A percentile compares a stretch with the other conserved stretches of the same genome.
Evolutionary conservation across 2,113 vertebrate species (phyloP).

Genomic region (Orthonyx spaldingii): DNA sequence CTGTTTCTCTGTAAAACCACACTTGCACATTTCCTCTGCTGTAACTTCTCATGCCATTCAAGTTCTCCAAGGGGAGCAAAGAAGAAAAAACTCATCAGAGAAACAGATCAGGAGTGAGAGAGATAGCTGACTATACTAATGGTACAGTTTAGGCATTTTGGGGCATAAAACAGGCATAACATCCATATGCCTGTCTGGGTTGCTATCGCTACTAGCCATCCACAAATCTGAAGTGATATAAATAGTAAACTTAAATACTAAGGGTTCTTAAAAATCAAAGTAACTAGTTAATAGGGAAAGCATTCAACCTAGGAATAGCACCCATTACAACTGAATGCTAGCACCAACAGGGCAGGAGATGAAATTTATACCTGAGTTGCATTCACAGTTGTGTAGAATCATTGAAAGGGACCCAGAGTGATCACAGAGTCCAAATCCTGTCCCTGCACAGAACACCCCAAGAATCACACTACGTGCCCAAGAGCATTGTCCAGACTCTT

Average conservation of each 20-base stretch:
- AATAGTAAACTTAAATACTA: neutral
- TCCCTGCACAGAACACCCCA: neutral
- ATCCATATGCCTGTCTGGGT: neutral
- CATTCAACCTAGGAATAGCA: neutral
- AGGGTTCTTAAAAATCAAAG: neutral
- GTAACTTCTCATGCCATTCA: neutral
- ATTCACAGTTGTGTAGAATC: neutral
- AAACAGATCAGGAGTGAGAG: neutral
- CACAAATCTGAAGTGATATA: neutral
- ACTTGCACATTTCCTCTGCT: neutral
- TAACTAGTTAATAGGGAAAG: neutral
- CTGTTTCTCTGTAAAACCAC: neutral
- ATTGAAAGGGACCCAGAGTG: neutral
- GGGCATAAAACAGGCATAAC: neutral
- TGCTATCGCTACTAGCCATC: neutral
- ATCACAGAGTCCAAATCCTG: neutral
- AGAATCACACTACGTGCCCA: neutral
- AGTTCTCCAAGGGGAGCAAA: neutral
- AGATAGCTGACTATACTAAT: neutral
- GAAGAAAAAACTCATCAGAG: neutral
- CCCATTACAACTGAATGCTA: accelerated
- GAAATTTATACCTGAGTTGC: neutral
- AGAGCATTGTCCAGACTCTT: neutral
- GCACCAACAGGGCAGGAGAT: neutral
- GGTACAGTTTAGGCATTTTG: neutral